Evolutionary conservation across 2,888 invertebrate genomes (phyloP).

Genomic region (Syritta pipiens): DNA sequence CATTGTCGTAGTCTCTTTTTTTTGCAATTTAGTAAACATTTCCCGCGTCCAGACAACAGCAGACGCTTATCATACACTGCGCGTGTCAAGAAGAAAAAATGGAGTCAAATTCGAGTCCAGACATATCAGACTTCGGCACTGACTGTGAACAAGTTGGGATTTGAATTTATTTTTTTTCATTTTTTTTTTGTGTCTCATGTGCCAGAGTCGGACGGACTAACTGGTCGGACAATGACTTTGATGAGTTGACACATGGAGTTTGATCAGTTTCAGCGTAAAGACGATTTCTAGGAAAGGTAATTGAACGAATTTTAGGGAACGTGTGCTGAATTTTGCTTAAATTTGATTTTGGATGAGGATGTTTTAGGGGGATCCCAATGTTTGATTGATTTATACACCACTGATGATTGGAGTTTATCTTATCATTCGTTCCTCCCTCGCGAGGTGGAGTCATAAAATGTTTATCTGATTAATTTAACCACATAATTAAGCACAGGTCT

Average conservation of each 20-base stretch:
- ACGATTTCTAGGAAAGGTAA: conserved; percentile 1
- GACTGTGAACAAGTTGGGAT: no score
- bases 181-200: conserved; percentile 3
- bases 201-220: no score
- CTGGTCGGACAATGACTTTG: conserved; percentile 40
- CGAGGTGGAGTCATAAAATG: no score
- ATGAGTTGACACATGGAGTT: conserved; percentile 20
- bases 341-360: neutral
- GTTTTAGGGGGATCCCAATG: neutral
- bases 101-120: conserved; percentile 23
- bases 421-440: no score
- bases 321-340: neutral
- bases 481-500: no score
- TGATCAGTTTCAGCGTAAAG: conserved; percentile 5
- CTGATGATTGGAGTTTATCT: no score
- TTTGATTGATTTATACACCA: no score
- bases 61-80: neutral
- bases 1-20: conserved; percentile 16
- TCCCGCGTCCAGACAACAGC: conserved; percentile 15
- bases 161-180: neutral
- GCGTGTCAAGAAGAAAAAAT: conserved; percentile 1
- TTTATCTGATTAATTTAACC: no score
- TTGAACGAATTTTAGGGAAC: conserved; percentile 10
- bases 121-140: conserved; percentile 9
- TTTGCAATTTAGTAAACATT: conserved; percentile 33